Evolutionary conservation across 2,113 vertebrate genomes (phyloP).

Genomic region (Odontophorus gujanensis): DNA sequence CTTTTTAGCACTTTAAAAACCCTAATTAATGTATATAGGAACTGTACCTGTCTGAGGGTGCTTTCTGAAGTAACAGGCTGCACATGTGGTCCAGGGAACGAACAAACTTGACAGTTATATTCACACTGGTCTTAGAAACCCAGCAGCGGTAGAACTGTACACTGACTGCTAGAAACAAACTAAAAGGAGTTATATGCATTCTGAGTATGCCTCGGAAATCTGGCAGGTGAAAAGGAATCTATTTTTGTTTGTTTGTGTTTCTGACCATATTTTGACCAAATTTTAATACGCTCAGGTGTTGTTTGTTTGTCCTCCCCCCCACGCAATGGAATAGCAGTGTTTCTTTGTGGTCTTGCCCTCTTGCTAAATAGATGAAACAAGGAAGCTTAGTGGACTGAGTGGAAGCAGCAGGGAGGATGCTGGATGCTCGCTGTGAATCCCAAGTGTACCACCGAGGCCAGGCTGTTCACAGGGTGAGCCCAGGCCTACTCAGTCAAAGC

Average conservation of each 20-base stretch:
- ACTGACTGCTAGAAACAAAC: background rate
- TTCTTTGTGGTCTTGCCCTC: background rate
- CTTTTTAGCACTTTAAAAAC: background rate
- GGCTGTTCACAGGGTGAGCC: background rate
- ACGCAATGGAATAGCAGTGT: background rate
- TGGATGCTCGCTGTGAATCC: background rate
- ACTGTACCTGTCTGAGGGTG: background rate
- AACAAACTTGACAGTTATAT: background rate
- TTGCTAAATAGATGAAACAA: background rate
- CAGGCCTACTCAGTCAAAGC: background rate
- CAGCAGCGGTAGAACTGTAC: background rate
- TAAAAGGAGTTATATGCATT: background rate
- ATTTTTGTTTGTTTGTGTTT: background rate
- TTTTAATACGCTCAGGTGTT: background rate
- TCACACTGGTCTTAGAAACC: background rate
- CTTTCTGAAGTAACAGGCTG: background rate
- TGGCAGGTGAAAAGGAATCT: background rate
- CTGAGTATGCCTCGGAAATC: background rate
- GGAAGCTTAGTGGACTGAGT: background rate
- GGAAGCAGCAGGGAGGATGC: background rate
- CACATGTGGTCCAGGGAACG: background rate
- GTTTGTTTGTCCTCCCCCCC: background rate
- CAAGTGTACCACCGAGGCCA: background rate
- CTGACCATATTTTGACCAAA: background rate
- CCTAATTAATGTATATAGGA: background rate